Evolutionary conservation across 2,113 vertebrate genomes (phyloP), one percentile per base, ranked within the genome.

Genomic region (Sigmodon hispidus): DNA sequence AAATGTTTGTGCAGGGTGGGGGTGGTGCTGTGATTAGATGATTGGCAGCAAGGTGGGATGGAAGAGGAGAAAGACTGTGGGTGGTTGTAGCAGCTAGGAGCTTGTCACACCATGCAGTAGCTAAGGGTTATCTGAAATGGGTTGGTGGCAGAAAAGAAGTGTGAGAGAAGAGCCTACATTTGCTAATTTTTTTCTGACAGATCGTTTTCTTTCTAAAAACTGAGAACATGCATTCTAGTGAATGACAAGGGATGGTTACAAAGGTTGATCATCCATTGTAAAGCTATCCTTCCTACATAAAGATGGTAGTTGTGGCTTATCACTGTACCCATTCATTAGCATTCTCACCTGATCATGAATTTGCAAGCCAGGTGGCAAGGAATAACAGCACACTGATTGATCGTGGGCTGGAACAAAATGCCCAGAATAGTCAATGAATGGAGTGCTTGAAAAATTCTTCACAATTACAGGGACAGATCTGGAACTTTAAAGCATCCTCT

Each of bases 401-500:
- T 84, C 43, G 0, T 72, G 52, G 45, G 7, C 88, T 73, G 87
- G 77, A 97, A 85, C 81, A 90, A 72, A 94, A 73, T 16, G 73
- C 40, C 31, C n/a, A 43, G 69, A 40, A 52, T 80, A 52, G 67
- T 93, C 80, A 94, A n/a, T 67, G 21, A 94, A 65, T 50, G 36
- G 55, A 84, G 22, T 75, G 43, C 48, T 90, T 97, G 93, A 80
- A 50, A 31, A 36, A 22, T 91, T 95, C 50, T 80, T 80, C 40
- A 52, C 63, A 79, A 73, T 91, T n/a, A 75, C 83, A 89, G 7
- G 80, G 94, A 72, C 63, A 90, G 55, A 90, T 11, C 50, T 91
- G 24, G 43, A 94, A 92, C 79, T 90, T 94, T 80, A 96, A 95
- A 87, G 87, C n/a, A 34, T 55, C 69, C 84, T 91, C 84, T 86